Base-by-base conservation (phyloP, 1,140 invertebrate genomes). In the Dendroctonus ponderosae region DNA sequence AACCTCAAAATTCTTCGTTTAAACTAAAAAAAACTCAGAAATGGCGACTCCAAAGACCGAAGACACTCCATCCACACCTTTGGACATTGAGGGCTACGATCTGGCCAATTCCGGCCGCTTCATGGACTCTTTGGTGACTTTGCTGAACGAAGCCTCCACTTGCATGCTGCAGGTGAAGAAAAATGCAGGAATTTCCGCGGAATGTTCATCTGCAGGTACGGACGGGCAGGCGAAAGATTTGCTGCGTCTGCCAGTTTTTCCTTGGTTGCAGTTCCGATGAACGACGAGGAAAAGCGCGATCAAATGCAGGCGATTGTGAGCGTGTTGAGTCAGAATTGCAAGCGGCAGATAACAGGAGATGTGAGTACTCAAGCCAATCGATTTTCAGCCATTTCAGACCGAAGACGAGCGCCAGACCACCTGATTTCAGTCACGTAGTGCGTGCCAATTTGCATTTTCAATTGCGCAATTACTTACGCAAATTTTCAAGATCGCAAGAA, bases 71-170 rank as follows among this genome's bases (percentile, higher is more conserved):
- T 46, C 43, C 8, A 46, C 8, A 9, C 8, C 12, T 11, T 2
- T 46, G 12, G 8, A 46, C 8, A 46, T 46, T 9, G 8, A 7
- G 11, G 9, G 50, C 15, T 11, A 11, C 7, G 50, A 51, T 51
- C 8, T 51, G 9, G 9, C 11, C 50, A 51, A 51, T 51, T 51
- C 50, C 8, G 15, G 15, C 9, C 11, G n/a, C 2, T 64, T 64
- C 48, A 64, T 64, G 44, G 51, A 64, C n/a, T 44, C 62, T 12
- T 50, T 64, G 46, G 51, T 56, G 14, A 41, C n/a, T 46, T 64
- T 64, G 15, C 37, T 64, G 15, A 64, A 64, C 38, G 60, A 62
- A 7, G 48, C 38, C 7, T 5, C 38, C 15, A 51, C n/a, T 42
- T 51, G 38, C 26, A 51, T 62, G 26, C 50, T 42, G 8, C 9